Conservation (phyloP, 2,113 vertebrate species). For the Pseudorhombus dupliciocellatus region DNA sequence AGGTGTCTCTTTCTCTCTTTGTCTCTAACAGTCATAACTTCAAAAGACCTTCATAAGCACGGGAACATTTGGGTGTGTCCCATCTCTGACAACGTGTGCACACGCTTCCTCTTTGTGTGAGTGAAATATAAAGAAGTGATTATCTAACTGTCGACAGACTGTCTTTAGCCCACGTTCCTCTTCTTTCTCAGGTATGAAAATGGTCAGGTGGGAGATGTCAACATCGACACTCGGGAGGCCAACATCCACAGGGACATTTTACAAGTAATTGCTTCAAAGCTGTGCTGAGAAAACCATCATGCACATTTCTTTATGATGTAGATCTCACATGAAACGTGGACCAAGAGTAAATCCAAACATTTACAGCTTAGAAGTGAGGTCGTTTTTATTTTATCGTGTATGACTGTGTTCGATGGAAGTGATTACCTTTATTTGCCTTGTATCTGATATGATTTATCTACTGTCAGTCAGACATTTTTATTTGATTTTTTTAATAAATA, state of each 20-base stretch:
- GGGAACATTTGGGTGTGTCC: constrained; percentile 98
- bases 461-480: constrained; percentile 13
- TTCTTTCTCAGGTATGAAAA: constrained; percentile 89
- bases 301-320: background rate
- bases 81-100: constrained; percentile 93
- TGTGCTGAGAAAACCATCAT: constrained; percentile 36
- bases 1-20: constrained; percentile 1
- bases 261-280: constrained; percentile 89
- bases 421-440: constrained; percentile 26
- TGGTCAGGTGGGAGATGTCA: constrained; percentile 93
- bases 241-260: constrained; percentile 94
- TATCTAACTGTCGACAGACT: background rate
- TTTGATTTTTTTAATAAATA: constrained; percentile 20
- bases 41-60: constrained; percentile 94
- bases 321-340: background rate
- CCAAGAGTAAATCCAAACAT: background rate
- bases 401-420: background rate
- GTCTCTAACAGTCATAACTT: constrained; percentile 89
- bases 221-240: constrained; percentile 95
- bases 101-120: constrained; percentile 98
- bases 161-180: background rate
- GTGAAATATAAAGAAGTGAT: constrained; percentile 60
- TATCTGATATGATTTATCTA: background rate
- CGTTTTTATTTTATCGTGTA: background rate
- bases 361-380: background rate